A percentile compares a stretch with the other conserved stretches of the same genome.
phyloP scores from a whole-genome alignment of 2,113 vertebrate genomes.

The Isurus oxyrinchus region DNA sequence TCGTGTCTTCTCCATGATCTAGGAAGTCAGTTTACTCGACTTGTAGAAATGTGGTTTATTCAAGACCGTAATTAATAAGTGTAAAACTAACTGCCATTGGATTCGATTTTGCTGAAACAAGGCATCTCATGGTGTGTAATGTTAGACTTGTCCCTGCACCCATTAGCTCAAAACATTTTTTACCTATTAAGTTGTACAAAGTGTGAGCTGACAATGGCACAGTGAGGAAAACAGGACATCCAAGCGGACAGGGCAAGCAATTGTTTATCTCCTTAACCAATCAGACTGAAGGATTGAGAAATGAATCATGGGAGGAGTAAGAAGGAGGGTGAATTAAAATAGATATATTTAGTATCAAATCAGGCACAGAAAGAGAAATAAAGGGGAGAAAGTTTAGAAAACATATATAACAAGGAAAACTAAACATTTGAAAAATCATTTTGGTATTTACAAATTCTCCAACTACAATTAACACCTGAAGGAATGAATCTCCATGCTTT shows the following conservation, averaged over 20 bases:
- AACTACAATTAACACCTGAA: not conserved
- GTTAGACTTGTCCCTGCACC: not conserved
- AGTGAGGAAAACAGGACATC: too few relatives aligned
- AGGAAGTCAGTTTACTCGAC: not conserved
- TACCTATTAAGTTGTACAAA: too few relatives aligned
- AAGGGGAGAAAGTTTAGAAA: not conserved
- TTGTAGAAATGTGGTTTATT: not conserved
- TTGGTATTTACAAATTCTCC: not conserved
- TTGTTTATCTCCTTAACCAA: too few relatives aligned
- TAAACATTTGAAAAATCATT: not conserved
- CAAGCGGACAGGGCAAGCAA: too few relatives aligned
- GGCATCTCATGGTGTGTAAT: too few relatives aligned
- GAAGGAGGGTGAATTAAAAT: not conserved
- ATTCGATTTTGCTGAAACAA: too few relatives aligned
- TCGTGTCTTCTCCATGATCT: not conserved
- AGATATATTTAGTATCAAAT: not conserved
- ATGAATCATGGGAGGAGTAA: not conserved
- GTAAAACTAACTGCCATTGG: not conserved
- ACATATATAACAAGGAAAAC: not conserved
- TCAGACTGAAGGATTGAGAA: not conserved
- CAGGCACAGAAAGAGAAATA: not conserved
- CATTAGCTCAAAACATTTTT: too few relatives aligned
- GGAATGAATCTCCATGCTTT: not conserved
- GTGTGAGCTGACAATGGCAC: too few relatives aligned
- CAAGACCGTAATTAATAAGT: not conserved